Base-by-base conservation (phyloP, 1,140 invertebrate species). In the Pantala flavescens region DNA sequence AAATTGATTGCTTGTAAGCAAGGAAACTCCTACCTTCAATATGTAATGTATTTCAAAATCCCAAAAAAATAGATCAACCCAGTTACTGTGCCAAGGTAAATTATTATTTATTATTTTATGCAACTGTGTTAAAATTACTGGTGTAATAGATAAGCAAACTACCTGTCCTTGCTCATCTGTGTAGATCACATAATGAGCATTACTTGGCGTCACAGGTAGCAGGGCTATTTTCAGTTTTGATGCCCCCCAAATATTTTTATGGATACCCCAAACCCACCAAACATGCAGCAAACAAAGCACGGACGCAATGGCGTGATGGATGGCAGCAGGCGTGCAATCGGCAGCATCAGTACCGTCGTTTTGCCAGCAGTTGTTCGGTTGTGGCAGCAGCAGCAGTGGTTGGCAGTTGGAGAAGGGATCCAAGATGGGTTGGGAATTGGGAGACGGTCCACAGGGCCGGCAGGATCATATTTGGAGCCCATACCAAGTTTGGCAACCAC, bases 141-240 rank as follows among this genome's bases (percentile, higher is more conserved):
- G 36, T 42, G 23, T 23, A 43, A 74, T 71, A 70, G 49, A 75
- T 36, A 75, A 77, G 73, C 73, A 77, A 77, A 86, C 85, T 95
- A 96, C 94, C 93, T 96, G 93, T 89, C 92, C 93, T 87, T 93
- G 92, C 84, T 92, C 91, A 87, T 95, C 93, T 88, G 93, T 95
- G 90, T 95, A 96, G 87, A 93, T 90, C 87, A 96, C 93, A 89
- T 91, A 94, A 85, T 91, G 90, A 87, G 92, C 91, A 86, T 95
- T 95, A 42, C 71, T 72, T 63, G 49, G 49, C 49, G 49, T 21
- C 49, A 63, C 49, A 63, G 49, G 49, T 63, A 63, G n/a, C 49
- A 63, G 49, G 49, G 49, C 49, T 63, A 63, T 63, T 63, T 63
- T 63, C n/a, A 21, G n/a, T 36, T 36, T 36, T 36, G 28, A 36